Conservation (phyloP, 2,113 vertebrate genomes). For the Erpornis zantholeuca region DNA sequence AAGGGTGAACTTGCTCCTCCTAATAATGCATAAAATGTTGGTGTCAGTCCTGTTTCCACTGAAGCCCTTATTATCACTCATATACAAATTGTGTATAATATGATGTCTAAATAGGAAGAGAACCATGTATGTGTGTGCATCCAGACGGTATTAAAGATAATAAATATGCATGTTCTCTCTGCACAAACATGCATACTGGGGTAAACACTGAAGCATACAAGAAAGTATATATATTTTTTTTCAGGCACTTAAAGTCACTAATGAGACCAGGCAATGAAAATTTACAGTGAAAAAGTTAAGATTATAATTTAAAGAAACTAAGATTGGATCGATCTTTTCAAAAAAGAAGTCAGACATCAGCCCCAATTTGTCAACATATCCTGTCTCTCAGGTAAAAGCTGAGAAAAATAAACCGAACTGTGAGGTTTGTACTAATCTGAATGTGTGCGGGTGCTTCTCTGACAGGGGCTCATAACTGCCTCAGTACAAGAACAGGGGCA, state of each 20-base stretch:
- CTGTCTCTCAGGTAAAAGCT: background rate
- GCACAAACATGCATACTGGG: background rate
- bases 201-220: background rate
- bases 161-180: background rate
- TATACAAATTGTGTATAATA: background rate
- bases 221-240: background rate
- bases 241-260: background rate
- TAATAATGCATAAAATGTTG: slow-evolving; percentile 8
- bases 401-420: background rate
- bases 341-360: background rate
- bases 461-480: background rate
- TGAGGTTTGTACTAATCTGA: background rate
- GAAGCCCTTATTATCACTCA: background rate
- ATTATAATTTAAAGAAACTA: background rate
- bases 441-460: accelerated
- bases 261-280: background rate
- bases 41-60: slow-evolving; percentile 7
- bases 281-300: background rate
- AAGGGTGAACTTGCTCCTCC: background rate
- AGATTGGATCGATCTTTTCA: background rate
- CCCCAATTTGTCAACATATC: background rate
- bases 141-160: background rate
- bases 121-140: background rate
- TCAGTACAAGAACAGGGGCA: background rate
- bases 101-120: background rate